These are phyloP conservation scores for Drosophila fungiperda DNA, from an alignment of 2,888 invertebrate species.

Conservation along the genomic window DNA sequence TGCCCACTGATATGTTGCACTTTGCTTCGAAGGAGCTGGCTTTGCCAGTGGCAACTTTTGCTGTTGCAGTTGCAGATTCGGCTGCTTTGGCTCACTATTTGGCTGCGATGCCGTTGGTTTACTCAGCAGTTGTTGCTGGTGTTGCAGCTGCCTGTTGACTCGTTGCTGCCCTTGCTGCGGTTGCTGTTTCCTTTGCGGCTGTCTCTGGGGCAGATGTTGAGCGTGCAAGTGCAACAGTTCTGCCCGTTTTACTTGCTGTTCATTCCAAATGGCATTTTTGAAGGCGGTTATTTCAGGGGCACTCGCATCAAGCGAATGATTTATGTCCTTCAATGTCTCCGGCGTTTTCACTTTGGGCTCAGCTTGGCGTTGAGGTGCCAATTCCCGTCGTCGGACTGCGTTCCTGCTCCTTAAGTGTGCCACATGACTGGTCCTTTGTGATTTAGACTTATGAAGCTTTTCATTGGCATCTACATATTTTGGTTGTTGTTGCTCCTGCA, in stretches of 20 bases:
- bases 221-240: conserved; percentile 41
- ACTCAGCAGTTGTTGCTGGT: background rate
- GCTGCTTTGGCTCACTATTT: background rate
- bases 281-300: conserved; percentile 43
- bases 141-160: background rate
- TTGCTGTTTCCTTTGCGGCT: background rate
- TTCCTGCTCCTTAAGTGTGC: background rate
- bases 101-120: background rate
- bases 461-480: background rate
- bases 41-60: background rate
- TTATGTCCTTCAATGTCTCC: background rate
- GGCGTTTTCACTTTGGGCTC: background rate
- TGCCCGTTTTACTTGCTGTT: conserved; percentile 53
- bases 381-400: background rate
- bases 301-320: conserved; percentile 48
- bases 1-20: background rate
- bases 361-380: background rate
- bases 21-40: background rate
- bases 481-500: conserved; percentile 12
- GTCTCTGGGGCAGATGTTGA: conserved; percentile 6
- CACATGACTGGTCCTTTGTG: conserved; percentile 23
- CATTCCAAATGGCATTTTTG: conserved; percentile 37
- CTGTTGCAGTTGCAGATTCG: background rate
- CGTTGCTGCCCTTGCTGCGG: background rate
- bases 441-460: background rate